phyloP scores from a whole-genome alignment of 1,140 invertebrate genomes.

The Eulimnadia texana region DNA sequence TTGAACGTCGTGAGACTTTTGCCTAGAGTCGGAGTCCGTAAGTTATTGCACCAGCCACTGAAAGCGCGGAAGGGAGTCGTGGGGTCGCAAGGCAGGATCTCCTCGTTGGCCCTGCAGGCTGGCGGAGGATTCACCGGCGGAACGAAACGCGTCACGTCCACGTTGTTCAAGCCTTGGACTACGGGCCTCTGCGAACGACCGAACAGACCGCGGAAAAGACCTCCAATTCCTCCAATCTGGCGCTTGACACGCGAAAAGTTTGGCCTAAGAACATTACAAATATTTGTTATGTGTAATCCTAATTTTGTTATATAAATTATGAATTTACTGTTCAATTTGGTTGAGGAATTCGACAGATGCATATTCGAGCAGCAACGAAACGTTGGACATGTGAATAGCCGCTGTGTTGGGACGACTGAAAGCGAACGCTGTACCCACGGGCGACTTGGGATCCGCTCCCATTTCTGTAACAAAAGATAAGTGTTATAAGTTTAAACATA shows the following conservation, averaged over 20 bases:
- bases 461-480: slow-evolving; percentile 36
- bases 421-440: slow-evolving; percentile 67
- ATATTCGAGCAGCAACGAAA: slow-evolving; percentile 72
- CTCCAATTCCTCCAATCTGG: slow-evolving; percentile 13
- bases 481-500: neutral
- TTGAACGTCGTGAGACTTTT: slow-evolving; percentile 74
- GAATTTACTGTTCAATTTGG: slow-evolving; percentile 39
- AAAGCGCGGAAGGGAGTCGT: slow-evolving; percentile 61
- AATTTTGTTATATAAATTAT: neutral
- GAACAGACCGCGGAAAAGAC: slow-evolving; percentile 10
- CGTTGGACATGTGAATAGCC: slow-evolving; percentile 63
- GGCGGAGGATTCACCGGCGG: slow-evolving; percentile 21
- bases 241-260: slow-evolving; percentile 12
- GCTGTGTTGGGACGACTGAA: slow-evolving; percentile 75
- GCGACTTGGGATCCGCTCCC: slow-evolving; percentile 65
- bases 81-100: slow-evolving; percentile 50
- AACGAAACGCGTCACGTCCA: slow-evolving; percentile 45
- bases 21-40: slow-evolving; percentile 67
- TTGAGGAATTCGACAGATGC: slow-evolving; percentile 70
- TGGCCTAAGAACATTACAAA: slow-evolving; percentile 10
- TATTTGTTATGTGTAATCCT: no score
- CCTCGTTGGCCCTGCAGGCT: slow-evolving; percentile 25
- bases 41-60: slow-evolving; percentile 82
- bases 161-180: slow-evolving; percentile 36
- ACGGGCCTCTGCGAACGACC: slow-evolving; percentile 11